Evolutionary conservation across 2,888 invertebrate genomes (phyloP).

Genomic region (Boloria euphrosyne): DNA sequence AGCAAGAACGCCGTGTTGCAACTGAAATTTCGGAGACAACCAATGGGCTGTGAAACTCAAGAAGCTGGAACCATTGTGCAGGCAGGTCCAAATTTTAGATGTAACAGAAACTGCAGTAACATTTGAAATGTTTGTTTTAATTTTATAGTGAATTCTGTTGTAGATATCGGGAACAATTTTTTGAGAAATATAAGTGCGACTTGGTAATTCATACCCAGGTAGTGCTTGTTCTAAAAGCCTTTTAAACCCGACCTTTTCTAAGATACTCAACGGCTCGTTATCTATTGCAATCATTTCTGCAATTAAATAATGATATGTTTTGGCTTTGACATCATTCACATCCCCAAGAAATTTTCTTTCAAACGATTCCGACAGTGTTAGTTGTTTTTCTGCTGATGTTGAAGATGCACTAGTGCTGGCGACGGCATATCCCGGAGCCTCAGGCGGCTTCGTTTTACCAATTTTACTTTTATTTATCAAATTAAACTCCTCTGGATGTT

Average conservation of each 20-base stretch:
- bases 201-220: conserved; percentile 38
- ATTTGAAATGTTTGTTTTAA: neutral
- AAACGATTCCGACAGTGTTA: neutral
- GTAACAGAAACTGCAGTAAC: neutral
- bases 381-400: neutral
- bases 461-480: conserved; percentile 5
- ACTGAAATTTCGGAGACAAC: conserved; percentile 1
- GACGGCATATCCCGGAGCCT: neutral
- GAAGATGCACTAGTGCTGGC: neutral
- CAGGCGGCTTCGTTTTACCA: neutral
- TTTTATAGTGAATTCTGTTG: conserved; percentile 2
- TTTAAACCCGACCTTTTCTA: conserved; percentile 47
- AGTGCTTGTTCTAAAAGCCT: conserved; percentile 45
- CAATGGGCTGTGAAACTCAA: conserved; percentile 11
- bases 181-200: conserved; percentile 34
- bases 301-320: conserved; percentile 49
- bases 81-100: neutral
- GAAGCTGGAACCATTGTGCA: neutral
- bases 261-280: conserved; percentile 45
- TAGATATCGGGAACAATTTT: conserved; percentile 1
- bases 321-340: no score
- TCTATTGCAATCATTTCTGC: conserved; percentile 54
- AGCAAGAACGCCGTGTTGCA: neutral
- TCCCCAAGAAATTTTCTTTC: no score
- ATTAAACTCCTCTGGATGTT: conserved; percentile 29